A percentile compares a stretch with the other conserved stretches of the same genome.
Conservation (phyloP, 2,113 vertebrate genomes). For the Oryzias curvinotus region DNA sequence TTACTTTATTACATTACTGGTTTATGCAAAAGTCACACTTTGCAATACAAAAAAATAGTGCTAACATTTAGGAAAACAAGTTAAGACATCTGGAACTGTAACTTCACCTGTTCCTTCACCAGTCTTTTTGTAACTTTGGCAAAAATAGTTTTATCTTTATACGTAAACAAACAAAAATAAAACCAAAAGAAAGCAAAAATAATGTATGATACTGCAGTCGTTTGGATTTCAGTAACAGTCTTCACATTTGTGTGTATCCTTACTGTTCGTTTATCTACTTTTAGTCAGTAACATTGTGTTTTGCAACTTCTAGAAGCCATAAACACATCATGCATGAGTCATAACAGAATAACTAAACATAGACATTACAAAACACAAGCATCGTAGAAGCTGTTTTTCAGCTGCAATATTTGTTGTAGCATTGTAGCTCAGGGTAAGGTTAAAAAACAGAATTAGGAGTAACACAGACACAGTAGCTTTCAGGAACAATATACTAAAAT, state of each 20-base stretch:
- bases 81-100: constrained; percentile 14
- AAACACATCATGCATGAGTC: too few species aligned
- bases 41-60: constrained; percentile 35
- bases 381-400: too few species aligned
- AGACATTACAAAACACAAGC: too few species aligned
- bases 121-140: constrained; percentile 33
- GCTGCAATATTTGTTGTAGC: too few species aligned
- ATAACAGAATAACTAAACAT: too few species aligned
- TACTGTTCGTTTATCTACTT: neutral
- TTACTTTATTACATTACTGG: constrained; percentile 11
- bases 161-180: constrained; percentile 4
- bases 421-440: too few species aligned
- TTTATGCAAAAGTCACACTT: constrained; percentile 18
- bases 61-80: constrained; percentile 11
- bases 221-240: neutral
- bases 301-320: too few species aligned
- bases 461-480: too few species aligned
- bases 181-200: neutral
- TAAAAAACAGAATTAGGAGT: too few species aligned
- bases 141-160: constrained; percentile 9
- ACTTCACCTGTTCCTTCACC: constrained; percentile 16
- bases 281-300: neutral
- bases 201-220: neutral
- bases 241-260: constrained; percentile 43
- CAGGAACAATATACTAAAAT: too few species aligned